Base-by-base conservation (phyloP, 2,797 vertebrate species). In the Leucoraja ocellata region DNA sequence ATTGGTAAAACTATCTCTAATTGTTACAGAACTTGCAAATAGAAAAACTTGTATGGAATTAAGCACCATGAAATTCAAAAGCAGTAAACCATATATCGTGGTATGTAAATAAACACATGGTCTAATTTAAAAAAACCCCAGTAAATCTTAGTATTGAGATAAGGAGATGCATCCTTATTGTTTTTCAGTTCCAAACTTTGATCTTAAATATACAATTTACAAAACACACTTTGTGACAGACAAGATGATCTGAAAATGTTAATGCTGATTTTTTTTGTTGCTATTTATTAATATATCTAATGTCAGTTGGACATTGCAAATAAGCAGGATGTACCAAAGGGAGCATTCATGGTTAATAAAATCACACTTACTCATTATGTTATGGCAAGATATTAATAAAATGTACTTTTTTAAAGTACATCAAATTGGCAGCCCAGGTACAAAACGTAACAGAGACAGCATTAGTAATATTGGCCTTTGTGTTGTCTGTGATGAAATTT, bases 41-140 rank as follows among this genome's bases (percentile, higher is more conserved):
- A 65, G 28, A 88, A 88, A 14, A 16, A 25, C n/a, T 36, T 18
- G 21, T 84, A 83, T 88, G n/a, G n/a, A 32, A 88, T 68, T 88
- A 88, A 88, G 4, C 84, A 88, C 61, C 84, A 88, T 88, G 84
- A 88, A 88, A 88, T 88, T 88, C 32, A 88, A 88, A 88, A 88
- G 84, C 61, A 88, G 61, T 36, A 63, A 88, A 36, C 61, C 63
- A n/a, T 65, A 32, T 21, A 32, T 18, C 63, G 36, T 36, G n/a
- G 84, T 68, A 68, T 3, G 36, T 65, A 88, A 88, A 68, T 88
- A 65, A 65, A 68, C 14, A 18, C 54, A n/a, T 9, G 32, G 7
- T 36, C 1, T 68, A 16, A 68, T 88, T 88, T 21, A 65, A 88
- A 88, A 88, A 88, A n/a, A 0, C 32, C 32, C 32, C 16, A 65